Conservation (phyloP, 1,140 invertebrate species). For the Drosophila lacertosa region DNA sequence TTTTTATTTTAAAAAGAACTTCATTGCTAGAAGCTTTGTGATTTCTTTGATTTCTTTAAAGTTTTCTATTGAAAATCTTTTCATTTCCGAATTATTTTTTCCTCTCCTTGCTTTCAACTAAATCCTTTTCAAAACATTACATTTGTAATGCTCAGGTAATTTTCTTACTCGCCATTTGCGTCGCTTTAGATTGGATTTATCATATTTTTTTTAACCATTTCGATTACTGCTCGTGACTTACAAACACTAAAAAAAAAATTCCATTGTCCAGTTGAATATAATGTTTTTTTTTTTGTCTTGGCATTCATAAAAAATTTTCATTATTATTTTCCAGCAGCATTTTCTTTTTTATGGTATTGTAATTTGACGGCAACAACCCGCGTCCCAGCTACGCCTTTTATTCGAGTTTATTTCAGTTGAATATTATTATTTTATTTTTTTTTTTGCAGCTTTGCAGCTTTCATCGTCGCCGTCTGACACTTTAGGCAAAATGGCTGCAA, state of each 20-base stretch:
- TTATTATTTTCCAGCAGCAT: constrained; percentile 46
- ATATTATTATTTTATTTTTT: too few species aligned
- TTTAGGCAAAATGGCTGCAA: constrained; percentile 68
- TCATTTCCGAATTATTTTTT: neutral
- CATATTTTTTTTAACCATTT: constrained; percentile 4
- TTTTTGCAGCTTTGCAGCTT: constrained; percentile 19
- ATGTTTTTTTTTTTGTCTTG: neutral
- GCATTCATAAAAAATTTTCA: constrained; percentile 46
- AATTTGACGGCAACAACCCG: constrained; percentile 40
- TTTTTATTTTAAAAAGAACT: too few species aligned
- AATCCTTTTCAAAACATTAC: neutral
- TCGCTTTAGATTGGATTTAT: constrained; percentile 13
- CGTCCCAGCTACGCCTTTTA: constrained; percentile 40
- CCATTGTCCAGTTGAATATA: constrained; percentile 15
- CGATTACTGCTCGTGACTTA: constrained; percentile 14
- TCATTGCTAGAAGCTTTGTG: too few species aligned
- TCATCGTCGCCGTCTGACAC: constrained; percentile 53
- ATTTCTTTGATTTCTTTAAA: too few species aligned
- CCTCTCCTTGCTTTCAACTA: neutral
- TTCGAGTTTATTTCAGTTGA: constrained; percentile 44
- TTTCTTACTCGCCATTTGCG: constrained; percentile 19
- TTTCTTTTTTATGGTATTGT: constrained; percentile 35
- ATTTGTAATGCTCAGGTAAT: constrained; percentile 42
- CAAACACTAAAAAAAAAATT: constrained; percentile 3
- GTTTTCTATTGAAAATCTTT: too few species aligned